phyloP scores from a whole-genome alignment of 2,888 invertebrate genomes.

The Seira musarum region DNA sequence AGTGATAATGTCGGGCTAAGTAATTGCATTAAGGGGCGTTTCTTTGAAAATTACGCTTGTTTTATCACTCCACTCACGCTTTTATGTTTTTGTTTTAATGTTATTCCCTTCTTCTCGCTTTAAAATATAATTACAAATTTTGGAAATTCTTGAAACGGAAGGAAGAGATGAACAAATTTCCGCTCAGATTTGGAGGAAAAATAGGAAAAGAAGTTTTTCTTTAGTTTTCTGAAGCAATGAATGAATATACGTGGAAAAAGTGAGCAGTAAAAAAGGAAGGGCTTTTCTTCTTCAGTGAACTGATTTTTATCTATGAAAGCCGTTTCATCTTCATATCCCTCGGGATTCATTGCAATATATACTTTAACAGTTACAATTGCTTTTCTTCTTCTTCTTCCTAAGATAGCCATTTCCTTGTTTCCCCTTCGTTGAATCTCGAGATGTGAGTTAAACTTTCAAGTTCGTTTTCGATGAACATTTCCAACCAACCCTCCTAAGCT shows the following conservation, averaged over 20 bases:
- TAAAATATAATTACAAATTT: not conserved
- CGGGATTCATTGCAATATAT: constrained; percentile 41
- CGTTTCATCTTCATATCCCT: constrained; percentile 49
- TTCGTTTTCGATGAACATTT: not conserved
- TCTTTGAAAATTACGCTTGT: not conserved
- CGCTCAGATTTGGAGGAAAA: constrained; percentile 20
- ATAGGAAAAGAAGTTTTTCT: constrained; percentile 12
- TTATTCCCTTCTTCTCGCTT: not conserved
- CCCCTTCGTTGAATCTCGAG: constrained; percentile 11
- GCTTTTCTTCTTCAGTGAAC: constrained; percentile 35
- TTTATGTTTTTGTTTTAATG: not conserved
- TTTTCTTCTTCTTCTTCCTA: constrained; percentile 7
- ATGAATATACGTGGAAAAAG: constrained; percentile 10
- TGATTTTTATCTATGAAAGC: constrained; percentile 51
- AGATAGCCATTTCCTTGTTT: constrained; percentile 31
- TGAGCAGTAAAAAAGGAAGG: constrained; percentile 19
- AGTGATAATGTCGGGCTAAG: not conserved
- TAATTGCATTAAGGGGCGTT: not conserved
- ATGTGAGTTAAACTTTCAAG: not conserved
- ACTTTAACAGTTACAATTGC: constrained; percentile 28
- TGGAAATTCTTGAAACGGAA: not conserved
- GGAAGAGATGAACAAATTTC: constrained; percentile 38
- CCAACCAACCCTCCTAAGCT: not conserved
- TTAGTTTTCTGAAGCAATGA: not conserved
- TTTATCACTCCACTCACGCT: not conserved